A percentile compares a stretch with the other conserved stretches of the same genome.
Evolutionary conservation across 2,888 invertebrate species (phyloP).

Genomic region (Hoplodrina blanda): DNA sequence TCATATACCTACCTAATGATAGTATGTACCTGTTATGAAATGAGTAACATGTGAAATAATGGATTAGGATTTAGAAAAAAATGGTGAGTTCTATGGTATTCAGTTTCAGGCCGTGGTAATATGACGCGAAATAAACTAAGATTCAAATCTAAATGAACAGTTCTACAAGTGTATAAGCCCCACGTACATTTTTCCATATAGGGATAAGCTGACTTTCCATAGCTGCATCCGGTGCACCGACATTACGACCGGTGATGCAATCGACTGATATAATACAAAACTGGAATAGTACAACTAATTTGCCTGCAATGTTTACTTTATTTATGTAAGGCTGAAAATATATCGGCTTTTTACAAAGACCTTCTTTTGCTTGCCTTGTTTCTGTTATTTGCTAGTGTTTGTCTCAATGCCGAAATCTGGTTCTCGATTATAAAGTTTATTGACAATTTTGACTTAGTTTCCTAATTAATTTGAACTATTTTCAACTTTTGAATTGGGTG

Average conservation of each 20-base stretch:
- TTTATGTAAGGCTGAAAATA: not conserved
- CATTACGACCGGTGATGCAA: slow-evolving; percentile 77
- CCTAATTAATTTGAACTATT: slow-evolving; percentile 2
- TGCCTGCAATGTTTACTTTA: not conserved
- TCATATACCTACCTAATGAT: not conserved
- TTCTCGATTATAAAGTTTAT: too few species aligned
- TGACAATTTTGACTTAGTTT: not conserved
- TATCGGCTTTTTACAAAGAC: not conserved
- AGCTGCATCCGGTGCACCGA: slow-evolving; percentile 73
- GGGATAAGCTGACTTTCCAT: slow-evolving; percentile 78
- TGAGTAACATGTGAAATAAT: slow-evolving; percentile 12
- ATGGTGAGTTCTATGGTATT: not conserved
- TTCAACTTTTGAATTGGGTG: slow-evolving; percentile 9
- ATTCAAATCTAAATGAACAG: slow-evolving; percentile 9
- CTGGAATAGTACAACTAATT: slow-evolving; percentile 41
- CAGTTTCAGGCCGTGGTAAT: not conserved
- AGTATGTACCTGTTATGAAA: not conserved
- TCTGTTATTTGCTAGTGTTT: not conserved
- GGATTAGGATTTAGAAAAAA: not conserved
- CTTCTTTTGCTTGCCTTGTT: not conserved
- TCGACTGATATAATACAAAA: slow-evolving; percentile 42
- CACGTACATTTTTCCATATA: slow-evolving; percentile 75
- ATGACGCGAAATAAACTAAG: not conserved
- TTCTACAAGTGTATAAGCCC: slow-evolving; percentile 33
- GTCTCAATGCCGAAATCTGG: not conserved